Conservation (phyloP, 2,797 vertebrate species). For the Gobionotothen gibberifrons region DNA sequence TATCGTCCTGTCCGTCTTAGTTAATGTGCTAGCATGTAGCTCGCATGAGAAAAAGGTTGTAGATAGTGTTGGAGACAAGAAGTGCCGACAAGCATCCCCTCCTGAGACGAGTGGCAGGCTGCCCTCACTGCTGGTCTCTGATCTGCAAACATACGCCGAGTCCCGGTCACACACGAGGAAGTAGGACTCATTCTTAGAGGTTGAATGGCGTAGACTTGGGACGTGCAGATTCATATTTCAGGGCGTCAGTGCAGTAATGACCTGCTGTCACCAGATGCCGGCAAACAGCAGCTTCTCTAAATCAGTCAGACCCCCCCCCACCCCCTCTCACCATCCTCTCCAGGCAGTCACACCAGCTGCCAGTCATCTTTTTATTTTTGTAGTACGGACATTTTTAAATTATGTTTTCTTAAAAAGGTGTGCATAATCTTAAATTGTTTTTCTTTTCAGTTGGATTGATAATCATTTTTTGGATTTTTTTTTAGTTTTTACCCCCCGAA, state of each 20-base stretch:
- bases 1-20: slow-evolving; percentile 78
- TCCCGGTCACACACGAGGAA: slow-evolving; percentile 28
- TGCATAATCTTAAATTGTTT: slow-evolving; percentile 73
- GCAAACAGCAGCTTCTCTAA: slow-evolving; percentile 60
- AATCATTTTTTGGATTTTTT: slow-evolving; percentile 55
- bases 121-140: slow-evolving; percentile 60
- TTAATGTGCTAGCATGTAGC: slow-evolving; percentile 82
- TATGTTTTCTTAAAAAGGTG: slow-evolving; percentile 75
- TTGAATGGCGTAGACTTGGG: slow-evolving; percentile 11
- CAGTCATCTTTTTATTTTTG: slow-evolving; percentile 58
- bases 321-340: slow-evolving; percentile 47
- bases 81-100: slow-evolving; percentile 50
- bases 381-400: slow-evolving; percentile 73
- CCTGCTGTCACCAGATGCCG: slow-evolving; percentile 62
- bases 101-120: slow-evolving; percentile 39
- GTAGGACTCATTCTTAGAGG: not conserved
- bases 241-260: slow-evolving; percentile 56
- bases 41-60: slow-evolving; percentile 80
- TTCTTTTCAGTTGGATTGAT: slow-evolving; percentile 65
- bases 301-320: slow-evolving; percentile 38
- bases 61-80: slow-evolving; percentile 64
- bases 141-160: slow-evolving; percentile 68
- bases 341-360: slow-evolving; percentile 68
- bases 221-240: slow-evolving; percentile 33
- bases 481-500: slow-evolving; percentile 73